Base-by-base conservation (phyloP, 2,888 invertebrate genomes). In the Lumbricus terrestris region DNA sequence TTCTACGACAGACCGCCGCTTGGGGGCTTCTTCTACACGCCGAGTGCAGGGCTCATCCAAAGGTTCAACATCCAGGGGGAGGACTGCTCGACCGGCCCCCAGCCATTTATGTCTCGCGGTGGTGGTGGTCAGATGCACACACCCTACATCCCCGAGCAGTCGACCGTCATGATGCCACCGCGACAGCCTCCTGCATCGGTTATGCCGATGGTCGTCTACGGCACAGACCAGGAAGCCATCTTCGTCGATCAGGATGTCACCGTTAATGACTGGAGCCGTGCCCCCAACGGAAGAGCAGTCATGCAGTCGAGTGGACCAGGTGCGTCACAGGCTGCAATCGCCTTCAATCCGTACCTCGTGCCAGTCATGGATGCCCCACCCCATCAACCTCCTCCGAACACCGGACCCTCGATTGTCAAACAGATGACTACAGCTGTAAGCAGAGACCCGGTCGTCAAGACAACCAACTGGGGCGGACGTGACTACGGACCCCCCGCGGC, bases 11-110 rank as follows among this genome's bases (percentile, higher is more conserved):
- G 90, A 42, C 91, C 91, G 37, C 88, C 91, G 0, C 89, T 91
- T 13, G 2, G 40, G n/a, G 91, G 91, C 18, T 91, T 91, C 89
- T 91, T 90, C 89, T 91, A 91, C 54, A 85, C 91, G 23, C 91
- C 91, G 11, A 82, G 83, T 11, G 23, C 90, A 23, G 90, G 82
- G 37, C 90, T 90, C 13, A 90, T 90, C 33, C 90, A 90, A 40
- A 90, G 37, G 40, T 90, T 42, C 35, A 34, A 90, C 18, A 90
- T 90, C 83, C 37, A 83, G n/a, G 90, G 90, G 16, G 38, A 90
- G 33, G 90, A 83, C 1, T 37, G 85, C 35, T 18, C 23, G 38
- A 37, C 40, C n/a, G 82, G n/a, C n/a, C n/a, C 16, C 42, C 40
- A 42, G 42, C 5, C 29, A 3, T 1, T n/a, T 33, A 4, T 42